Conservation (phyloP, 2,797 vertebrate genomes). For the Petrocephalus sullivani region DNA sequence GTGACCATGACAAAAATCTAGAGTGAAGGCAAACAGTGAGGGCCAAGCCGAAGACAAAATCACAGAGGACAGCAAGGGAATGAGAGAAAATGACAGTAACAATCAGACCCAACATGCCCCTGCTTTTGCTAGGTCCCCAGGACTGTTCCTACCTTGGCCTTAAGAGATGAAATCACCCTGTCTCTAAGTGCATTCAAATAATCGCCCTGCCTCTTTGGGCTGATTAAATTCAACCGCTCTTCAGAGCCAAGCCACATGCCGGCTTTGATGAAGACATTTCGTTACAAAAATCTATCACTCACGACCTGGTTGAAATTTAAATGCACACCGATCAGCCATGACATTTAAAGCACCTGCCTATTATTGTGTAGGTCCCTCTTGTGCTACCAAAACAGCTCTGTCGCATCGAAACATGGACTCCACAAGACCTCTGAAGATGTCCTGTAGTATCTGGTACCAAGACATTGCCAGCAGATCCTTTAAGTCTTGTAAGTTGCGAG, state of each 20-base stretch:
- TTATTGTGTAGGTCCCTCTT: neutral
- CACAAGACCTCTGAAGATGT: neutral
- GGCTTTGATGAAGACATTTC: conserved; percentile 64
- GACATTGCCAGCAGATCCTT: neutral
- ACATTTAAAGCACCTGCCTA: neutral
- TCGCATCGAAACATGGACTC: neutral
- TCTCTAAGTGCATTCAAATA: conserved; percentile 28
- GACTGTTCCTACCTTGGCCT: neutral
- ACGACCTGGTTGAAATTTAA: conserved; percentile 61
- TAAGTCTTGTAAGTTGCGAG: neutral
- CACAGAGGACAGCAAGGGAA: conserved; percentile 69
- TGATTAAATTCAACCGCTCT: conserved; percentile 58
- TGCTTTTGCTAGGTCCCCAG: conserved; percentile 2
- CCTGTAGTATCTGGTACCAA: neutral
- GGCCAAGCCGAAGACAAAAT: conserved; percentile 72
- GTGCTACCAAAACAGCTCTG: neutral
- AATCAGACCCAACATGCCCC: conserved; percentile 55
- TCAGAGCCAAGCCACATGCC: conserved; percentile 68
- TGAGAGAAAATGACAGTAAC: conserved; percentile 82
- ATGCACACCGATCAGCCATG: conserved; percentile 31
- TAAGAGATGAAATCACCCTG: neutral
- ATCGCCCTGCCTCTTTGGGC: conserved; percentile 50
- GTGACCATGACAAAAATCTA: conserved; percentile 68
- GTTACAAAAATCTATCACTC: conserved; percentile 59
- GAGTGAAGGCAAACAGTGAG: conserved; percentile 72